phyloP scores from a whole-genome alignment of 1,140 invertebrate genomes.

The Dreissena polymorpha region DNA sequence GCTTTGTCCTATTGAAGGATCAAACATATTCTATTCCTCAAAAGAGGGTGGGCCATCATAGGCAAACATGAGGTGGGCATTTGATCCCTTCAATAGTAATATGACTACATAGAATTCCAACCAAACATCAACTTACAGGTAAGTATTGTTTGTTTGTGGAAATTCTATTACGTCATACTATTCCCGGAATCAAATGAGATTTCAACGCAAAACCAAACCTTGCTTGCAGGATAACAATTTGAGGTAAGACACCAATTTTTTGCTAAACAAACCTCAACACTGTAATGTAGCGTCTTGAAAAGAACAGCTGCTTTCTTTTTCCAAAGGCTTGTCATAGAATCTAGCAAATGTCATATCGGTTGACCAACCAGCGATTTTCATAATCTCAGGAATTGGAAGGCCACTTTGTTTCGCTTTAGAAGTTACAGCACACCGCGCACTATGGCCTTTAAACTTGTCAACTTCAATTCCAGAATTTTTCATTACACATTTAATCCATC shows the following conservation, averaged over 20 bases:
- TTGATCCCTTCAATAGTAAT: slow-evolving; percentile 16
- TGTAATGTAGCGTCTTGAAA: background rate
- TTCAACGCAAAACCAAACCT: too few species aligned
- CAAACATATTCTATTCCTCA: background rate
- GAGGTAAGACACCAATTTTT: background rate
- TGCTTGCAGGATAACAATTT: background rate
- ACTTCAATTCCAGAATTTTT: background rate
- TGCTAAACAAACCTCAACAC: background rate
- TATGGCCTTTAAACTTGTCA: slow-evolving; percentile 5
- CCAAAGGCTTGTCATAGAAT: slow-evolving; percentile 33
- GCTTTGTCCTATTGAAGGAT: too few species aligned
- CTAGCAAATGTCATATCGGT: slow-evolving; percentile 15
- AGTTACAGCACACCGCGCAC: background rate
- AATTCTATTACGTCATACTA: too few species aligned
- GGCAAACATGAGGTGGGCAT: slow-evolving; percentile 13
- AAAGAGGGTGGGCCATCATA: background rate
- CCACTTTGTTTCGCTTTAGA: slow-evolving; percentile 18
- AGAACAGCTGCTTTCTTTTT: background rate
- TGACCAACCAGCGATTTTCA: slow-evolving; percentile 37
- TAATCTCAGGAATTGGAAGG: slow-evolving; percentile 33
- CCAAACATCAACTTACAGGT: too few species aligned
- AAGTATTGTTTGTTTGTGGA: too few species aligned
- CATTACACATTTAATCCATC: slow-evolving; percentile 47
- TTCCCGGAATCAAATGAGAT: too few species aligned
- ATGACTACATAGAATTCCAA: too few species aligned